Conservation (phyloP, 2,888 invertebrate genomes). For the Pterostichus niger region DNA sequence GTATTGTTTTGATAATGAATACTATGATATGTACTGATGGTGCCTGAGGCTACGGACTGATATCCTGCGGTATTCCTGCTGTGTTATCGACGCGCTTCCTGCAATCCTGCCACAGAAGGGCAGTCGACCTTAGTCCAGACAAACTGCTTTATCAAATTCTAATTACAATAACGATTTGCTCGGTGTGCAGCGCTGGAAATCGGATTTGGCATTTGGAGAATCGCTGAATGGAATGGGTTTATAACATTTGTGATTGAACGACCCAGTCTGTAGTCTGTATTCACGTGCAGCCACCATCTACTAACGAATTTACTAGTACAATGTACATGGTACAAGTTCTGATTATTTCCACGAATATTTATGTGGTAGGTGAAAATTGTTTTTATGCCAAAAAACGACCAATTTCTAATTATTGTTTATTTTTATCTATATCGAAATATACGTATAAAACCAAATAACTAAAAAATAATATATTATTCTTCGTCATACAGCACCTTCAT, state of each 20-base stretch:
- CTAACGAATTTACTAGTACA: slow-evolving; percentile 10
- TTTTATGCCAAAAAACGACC: background rate
- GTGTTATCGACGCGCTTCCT: background rate
- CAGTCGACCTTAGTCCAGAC: background rate
- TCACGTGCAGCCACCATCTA: background rate
- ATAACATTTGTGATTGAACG: slow-evolving; percentile 25
- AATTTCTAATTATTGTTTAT: background rate
- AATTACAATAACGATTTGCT: slow-evolving; percentile 63
- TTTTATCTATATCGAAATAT: no score
- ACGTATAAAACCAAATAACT: no score
- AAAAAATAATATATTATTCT: no score
- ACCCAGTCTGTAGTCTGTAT: background rate
- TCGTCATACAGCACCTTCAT: no score
- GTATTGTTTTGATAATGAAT: slow-evolving; percentile 24
- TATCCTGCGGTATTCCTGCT: background rate
- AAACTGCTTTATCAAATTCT: slow-evolving; percentile 60
- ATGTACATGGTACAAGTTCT: background rate
- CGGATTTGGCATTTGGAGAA: slow-evolving; percentile 34
- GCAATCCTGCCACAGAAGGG: background rate
- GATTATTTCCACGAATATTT: background rate
- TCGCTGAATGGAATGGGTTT: slow-evolving; percentile 18
- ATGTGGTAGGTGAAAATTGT: background rate
- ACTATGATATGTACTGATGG: background rate
- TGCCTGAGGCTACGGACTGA: background rate
- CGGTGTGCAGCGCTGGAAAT: slow-evolving; percentile 30